Evolutionary conservation across 2,888 invertebrate species (phyloP), one percentile per base, ranked within the genome.

Genomic region (Lymantria monacha): DNA sequence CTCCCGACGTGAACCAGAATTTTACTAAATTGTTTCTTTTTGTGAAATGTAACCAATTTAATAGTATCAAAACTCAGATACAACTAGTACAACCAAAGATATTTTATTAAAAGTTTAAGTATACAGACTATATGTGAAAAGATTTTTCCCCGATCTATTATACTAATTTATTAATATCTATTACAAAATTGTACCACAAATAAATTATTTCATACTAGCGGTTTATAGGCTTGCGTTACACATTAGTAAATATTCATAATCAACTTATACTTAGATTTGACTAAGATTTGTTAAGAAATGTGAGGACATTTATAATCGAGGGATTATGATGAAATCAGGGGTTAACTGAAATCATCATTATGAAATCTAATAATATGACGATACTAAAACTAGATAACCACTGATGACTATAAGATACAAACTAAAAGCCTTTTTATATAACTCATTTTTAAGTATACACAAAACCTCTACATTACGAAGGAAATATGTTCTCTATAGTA

Each of bases 101-200:
- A n/a, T n/a, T n/a, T n/a, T n/a, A n/a, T n/a, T n/a, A n/a, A n/a
- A n/a, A n/a, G n/a, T n/a, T n/a, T n/a, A n/a, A n/a, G n/a, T n/a
- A n/a, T n/a, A n/a, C n/a, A n/a, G n/a, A n/a, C n/a, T n/a, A n/a
- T n/a, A n/a, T n/a, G n/a, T n/a, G n/a, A n/a, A n/a, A n/a, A n/a
- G n/a, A n/a, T n/a, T n/a, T n/a, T n/a, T n/a, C n/a, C n/a, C n/a
- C n/a, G n/a, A n/a, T n/a, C n/a, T 22, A 22, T 22, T 3, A 22
- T 22, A 22, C 22, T 22, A 10, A 8, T 8, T 30, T 51, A 53
- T 56, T 9, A 46, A 14, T 46, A 42, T 48, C 42, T 9, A 42
- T 62, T 46, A 8, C 3, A 49, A 44, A 53, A 63, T 47, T 41
- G 0, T 31, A 41, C 42, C 46, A 12, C 31, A 33, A 38, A 41